A percentile compares a stretch with the other conserved stretches of the same genome.
Conservation (phyloP, 2,113 vertebrate genomes). For the Oreochromis aureus region DNA sequence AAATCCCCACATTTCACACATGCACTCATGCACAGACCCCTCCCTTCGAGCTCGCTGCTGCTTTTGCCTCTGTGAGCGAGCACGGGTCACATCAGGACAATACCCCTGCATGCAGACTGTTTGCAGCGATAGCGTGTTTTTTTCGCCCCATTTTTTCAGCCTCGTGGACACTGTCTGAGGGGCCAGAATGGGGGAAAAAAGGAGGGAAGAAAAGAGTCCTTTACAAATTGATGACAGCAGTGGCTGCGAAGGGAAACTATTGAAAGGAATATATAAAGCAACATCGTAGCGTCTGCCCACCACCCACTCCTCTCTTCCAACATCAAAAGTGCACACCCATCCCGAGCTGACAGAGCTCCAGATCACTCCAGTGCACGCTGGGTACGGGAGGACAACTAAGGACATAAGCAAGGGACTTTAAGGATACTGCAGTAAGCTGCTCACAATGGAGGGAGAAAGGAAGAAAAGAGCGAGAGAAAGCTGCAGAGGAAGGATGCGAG, state of each 20-base stretch:
- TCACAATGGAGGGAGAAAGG: not conserved
- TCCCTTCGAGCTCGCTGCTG: conserved; percentile 5
- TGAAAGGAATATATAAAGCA: conserved; percentile 10
- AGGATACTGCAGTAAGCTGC: conserved; percentile 65
- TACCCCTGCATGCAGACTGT: conserved; percentile 19
- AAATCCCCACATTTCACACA: not conserved
- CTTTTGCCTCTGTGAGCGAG: not conserved
- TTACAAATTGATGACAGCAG: conserved; percentile 35
- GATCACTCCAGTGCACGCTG: conserved; percentile 44
- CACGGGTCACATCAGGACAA: conserved; percentile 52
- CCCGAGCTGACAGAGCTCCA: conserved; percentile 46
- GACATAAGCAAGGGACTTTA: conserved; percentile 60
- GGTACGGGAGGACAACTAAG: conserved; percentile 62
- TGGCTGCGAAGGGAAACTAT: not conserved
- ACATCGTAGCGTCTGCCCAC: conserved; percentile 19
- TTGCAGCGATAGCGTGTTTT: conserved; percentile 6
- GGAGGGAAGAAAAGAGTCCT: not conserved
- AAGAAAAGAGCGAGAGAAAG: not conserved
- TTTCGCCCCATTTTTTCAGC: not conserved
- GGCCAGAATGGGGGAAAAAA: not conserved
- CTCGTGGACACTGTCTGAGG: conserved; percentile 31
- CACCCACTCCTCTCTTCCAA: not conserved
- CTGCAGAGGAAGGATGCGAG: not conserved
- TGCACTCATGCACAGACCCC: not conserved
- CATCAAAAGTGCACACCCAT: conserved; percentile 42